These are phyloP conservation scores for Glareola pratincola DNA, from an alignment of 2,113 vertebrate genomes.

Conservation along the genomic window DNA sequence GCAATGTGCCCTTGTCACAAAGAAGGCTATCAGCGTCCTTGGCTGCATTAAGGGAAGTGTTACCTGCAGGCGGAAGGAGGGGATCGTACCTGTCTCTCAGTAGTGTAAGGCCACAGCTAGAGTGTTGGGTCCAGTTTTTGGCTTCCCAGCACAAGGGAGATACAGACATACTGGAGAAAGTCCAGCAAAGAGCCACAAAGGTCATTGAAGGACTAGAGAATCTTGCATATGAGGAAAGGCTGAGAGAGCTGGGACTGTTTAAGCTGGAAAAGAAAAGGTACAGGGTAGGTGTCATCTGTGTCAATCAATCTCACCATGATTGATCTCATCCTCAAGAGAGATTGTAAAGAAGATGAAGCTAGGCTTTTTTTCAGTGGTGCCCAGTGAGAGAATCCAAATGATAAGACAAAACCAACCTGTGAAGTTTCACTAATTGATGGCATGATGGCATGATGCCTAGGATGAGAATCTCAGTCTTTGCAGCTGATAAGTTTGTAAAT, in stretches of 20 bases:
- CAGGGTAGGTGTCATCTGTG: too few species aligned
- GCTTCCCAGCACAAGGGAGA: neutral
- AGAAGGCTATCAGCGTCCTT: too few species aligned
- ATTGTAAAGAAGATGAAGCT: neutral
- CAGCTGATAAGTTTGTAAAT: neutral
- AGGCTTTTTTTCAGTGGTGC: neutral
- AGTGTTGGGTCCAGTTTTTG: neutral
- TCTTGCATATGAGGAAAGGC: neutral
- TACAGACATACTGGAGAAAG: too few species aligned
- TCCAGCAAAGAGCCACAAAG: neutral
- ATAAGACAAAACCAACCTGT: neutral
- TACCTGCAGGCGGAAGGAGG: neutral
- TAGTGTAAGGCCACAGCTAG: neutral
- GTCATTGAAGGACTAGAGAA: neutral
- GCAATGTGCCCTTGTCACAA: neutral
- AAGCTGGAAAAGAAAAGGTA: neutral
- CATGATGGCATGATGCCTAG: rapidly evolving
- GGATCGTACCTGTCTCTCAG: neutral
- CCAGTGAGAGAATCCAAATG: neutral
- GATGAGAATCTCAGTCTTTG: neutral
- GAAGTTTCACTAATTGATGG: neutral
- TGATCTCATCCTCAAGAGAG: neutral
- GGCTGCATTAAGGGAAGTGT: too few species aligned
- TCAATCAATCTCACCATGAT: neutral
- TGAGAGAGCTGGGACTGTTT: neutral